Base-by-base conservation (phyloP, 37 sponge, comb jelly and placozoan species). In the Chondrilla cf. caribensis region DNA sequence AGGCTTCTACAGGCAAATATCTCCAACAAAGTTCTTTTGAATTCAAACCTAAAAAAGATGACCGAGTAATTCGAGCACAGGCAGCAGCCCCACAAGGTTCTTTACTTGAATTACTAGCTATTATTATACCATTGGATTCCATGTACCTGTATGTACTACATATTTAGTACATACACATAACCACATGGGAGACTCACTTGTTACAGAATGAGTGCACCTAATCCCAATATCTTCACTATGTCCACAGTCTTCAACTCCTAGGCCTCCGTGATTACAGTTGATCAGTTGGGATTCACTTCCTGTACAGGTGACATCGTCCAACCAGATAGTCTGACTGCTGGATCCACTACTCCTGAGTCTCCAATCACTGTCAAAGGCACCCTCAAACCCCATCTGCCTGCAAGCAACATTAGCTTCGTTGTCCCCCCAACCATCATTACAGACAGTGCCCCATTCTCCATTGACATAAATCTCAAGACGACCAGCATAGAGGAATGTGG, bases 191-290 rank as follows among this genome's bases (percentile, higher is more conserved):
- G 7, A 22, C 64, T 62, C 31, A 67, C 15, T 26, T 4, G 15
- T 17, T 18, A 17, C 29, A n/a, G 19, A 35, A 2, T 24, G 31
- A 42, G 43, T 43, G 36, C 76, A 73, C 14, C 21, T n/a, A 73
- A 73, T 40, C 8, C 76, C 76, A 40, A 73, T 37, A 73, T 73
- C 76, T 73, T 73, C 76, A 2, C 76, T 40, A 43, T 73, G 76
- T 32, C 8, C 8, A 73, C 76, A 73, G 44, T 73, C 24, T 22
- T 73, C 44, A 43, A n/a, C 36, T 38, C 76, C 76, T 21, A 42
- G 31, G 6, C 41, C 41, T 21, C 17, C n/a, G 41, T 42, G 44
- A 24, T 1, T 2, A 39, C 76, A 73, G 41, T 39, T 24, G 21
- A 42, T 43, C 17, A 73, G 76, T 40, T 43, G 19, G 1, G 76